Percentiles rank a stretch among this genome's conserved stretches.
Evolutionary conservation across 2,888 invertebrate species (phyloP).

Genomic region (Leptopterna dolabrata): DNA sequence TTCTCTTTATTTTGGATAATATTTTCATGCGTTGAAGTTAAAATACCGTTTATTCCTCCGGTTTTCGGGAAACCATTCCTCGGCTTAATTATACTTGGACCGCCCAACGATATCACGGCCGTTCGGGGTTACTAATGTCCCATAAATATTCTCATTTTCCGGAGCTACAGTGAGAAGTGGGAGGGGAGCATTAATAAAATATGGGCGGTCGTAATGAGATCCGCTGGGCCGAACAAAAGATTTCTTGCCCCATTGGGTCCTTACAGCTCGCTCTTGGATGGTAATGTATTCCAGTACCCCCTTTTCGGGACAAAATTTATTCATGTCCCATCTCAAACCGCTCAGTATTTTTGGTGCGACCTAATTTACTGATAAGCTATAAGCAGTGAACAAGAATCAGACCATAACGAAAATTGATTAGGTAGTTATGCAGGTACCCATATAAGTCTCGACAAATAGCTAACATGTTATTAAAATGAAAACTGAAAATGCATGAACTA

Average conservation of each 20-base stretch:
- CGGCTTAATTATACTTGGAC: neutral
- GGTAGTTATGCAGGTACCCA: too few relatives aligned
- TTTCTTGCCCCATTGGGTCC: neutral
- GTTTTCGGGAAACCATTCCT: neutral
- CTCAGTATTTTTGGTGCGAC: neutral
- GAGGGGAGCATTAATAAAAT: neutral
- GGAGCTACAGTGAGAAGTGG: neutral
- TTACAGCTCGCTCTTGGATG: neutral
- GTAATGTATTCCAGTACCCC: neutral
- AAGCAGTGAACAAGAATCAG: neutral
- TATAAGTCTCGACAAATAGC: too few relatives aligned
- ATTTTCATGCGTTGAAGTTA: too few relatives aligned
- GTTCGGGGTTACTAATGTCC: neutral
- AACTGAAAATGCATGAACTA: too few relatives aligned
- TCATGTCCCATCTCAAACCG: neutral
- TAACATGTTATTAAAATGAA: too few relatives aligned
- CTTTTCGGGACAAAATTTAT: neutral
- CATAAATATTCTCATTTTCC: neutral
- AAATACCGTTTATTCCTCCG: too few relatives aligned
- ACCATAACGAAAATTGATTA: neutral
- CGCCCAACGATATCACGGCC: neutral
- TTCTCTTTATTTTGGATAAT: too few relatives aligned
- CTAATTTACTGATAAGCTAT: neutral
- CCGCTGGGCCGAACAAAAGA: neutral
- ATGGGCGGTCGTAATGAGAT: neutral